These are phyloP conservation scores for Buathra laborator DNA, from an alignment of 2,888 invertebrate genomes.

Conservation along the genomic window DNA sequence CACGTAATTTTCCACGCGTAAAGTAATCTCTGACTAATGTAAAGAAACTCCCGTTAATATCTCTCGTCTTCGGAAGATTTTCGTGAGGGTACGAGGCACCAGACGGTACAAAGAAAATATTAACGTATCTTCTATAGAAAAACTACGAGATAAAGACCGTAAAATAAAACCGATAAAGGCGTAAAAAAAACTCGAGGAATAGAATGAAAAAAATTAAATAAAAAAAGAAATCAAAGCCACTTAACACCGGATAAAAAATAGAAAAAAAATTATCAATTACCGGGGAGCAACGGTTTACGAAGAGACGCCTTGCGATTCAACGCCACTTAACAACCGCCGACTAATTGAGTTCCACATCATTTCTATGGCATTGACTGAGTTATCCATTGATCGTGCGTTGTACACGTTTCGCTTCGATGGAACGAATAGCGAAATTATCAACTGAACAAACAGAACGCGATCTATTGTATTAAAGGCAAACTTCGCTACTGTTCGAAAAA, in stretches of 20 bases:
- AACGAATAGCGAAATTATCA: background rate
- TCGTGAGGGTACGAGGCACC: background rate
- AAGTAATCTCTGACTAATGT: background rate
- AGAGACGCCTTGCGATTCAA: constrained; percentile 20
- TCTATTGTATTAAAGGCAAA: no score
- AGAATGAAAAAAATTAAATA: background rate
- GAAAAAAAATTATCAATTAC: background rate
- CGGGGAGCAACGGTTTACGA: background rate
- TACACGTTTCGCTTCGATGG: background rate
- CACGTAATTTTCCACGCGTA: background rate
- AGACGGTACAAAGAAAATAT: background rate
- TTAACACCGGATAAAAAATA: background rate
- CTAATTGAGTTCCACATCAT: constrained; percentile 22
- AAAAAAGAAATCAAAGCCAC: constrained; percentile 10
- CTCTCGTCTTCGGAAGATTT: background rate
- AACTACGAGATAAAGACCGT: background rate
- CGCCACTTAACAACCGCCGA: constrained; percentile 26
- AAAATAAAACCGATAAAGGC: no score
- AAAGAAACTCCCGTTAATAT: background rate
- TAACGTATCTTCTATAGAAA: background rate
- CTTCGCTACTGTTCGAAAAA: no score
- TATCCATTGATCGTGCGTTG: background rate
- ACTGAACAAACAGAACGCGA: background rate
- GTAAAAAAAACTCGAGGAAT: background rate
- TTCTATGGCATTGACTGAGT: background rate